Conservation (phyloP, 2,113 vertebrate genomes). For the Mesembrinibis cayennensis region DNA sequence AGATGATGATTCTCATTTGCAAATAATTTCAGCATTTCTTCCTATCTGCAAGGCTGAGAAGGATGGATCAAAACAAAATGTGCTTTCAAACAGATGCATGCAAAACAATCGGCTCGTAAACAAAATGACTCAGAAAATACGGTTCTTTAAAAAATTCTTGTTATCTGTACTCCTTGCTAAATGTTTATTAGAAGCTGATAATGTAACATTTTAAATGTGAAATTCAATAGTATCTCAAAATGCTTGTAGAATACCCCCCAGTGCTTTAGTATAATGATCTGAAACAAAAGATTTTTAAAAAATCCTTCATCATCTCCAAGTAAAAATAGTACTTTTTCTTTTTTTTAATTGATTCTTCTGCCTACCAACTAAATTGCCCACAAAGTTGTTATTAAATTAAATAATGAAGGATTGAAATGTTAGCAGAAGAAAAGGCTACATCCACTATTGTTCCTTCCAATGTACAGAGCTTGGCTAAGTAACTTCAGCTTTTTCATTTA, state of each 20-base stretch:
- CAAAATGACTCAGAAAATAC: neutral
- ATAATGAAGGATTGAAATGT: conserved; percentile 2
- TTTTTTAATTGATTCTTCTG: neutral
- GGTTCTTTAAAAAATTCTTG: neutral
- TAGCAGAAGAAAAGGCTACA: neutral
- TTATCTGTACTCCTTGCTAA: neutral
- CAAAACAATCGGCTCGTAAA: neutral
- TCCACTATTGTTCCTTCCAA: neutral
- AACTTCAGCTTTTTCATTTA: conserved; percentile 13
- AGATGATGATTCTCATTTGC: conserved; percentile 20
- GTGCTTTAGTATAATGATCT: neutral
- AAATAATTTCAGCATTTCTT: conserved; percentile 16
- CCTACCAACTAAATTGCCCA: neutral
- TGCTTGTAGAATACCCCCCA: neutral
- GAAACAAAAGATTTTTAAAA: neutral
- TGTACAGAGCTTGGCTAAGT: neutral
- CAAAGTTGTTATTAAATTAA: neutral
- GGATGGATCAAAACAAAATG: conserved; percentile 14
- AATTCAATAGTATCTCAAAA: neutral
- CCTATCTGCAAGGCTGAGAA: neutral
- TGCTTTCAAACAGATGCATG: neutral
- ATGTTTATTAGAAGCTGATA: neutral
- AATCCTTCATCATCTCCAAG: neutral
- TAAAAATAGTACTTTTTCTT: neutral
- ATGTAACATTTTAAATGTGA: neutral